Evolutionary conservation across 1,140 invertebrate species (phyloP).

Genomic region (Aethina tumida): DNA sequence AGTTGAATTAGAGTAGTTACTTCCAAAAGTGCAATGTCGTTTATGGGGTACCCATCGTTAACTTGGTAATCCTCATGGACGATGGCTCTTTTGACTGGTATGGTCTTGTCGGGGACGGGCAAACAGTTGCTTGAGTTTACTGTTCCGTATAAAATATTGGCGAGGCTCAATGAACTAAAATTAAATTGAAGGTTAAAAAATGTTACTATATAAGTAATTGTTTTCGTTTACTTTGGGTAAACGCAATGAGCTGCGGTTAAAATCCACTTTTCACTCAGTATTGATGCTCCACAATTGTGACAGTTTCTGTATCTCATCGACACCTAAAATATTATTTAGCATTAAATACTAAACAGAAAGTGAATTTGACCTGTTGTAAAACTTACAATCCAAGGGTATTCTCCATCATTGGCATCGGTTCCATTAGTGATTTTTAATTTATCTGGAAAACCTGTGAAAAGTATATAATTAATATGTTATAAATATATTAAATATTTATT

Average conservation of each 20-base stretch:
- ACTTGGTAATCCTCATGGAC: conserved; percentile 7
- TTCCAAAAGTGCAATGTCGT: conserved; percentile 13
- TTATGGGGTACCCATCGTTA: conserved; percentile 3
- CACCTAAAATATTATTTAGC: conserved; percentile 4
- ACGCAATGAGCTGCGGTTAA: conserved; percentile 5
- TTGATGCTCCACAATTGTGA: conserved; percentile 2
- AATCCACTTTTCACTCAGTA: conserved; percentile 2
- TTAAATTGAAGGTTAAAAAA: background rate
- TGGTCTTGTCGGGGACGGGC: background rate
- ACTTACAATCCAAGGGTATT: no score
- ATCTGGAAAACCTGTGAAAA: no score
- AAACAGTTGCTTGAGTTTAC: background rate
- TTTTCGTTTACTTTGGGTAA: background rate
- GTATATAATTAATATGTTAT: no score
- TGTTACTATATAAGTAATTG: background rate
- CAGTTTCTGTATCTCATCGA: conserved; percentile 2
- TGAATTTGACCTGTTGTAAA: no score
- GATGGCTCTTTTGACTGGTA: conserved; percentile 5
- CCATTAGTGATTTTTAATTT: no score
- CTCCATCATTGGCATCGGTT: no score
- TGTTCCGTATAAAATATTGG: conserved; percentile 1
- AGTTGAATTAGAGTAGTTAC: background rate
- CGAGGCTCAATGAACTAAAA: conserved; percentile 1
- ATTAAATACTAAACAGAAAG: conserved; percentile 5
- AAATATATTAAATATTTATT: no score